Percentiles rank a stretch among this genome's conserved stretches.
phyloP scores from a whole-genome alignment of 2,113 vertebrate species.

The Anser brachyrhynchus region DNA sequence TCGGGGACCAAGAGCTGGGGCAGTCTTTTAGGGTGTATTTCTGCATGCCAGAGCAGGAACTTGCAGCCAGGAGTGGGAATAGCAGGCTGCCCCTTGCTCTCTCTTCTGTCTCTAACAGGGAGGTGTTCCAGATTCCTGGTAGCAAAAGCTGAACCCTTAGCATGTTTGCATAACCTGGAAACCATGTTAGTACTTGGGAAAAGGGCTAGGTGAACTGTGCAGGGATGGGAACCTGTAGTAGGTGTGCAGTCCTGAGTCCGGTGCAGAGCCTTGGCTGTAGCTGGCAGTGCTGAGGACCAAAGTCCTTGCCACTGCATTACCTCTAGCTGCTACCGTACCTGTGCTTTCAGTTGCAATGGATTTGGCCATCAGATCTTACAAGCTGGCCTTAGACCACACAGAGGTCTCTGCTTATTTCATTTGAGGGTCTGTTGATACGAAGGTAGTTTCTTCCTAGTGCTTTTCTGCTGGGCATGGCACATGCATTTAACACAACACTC shows the following conservation, averaged over 20 bases:
- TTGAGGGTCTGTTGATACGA: neutral
- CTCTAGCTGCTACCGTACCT: neutral
- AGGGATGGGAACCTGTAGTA: neutral
- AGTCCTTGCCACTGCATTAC: neutral
- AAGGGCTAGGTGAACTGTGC: neutral
- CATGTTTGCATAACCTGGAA: neutral
- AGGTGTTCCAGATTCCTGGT: neutral
- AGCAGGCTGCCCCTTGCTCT: neutral
- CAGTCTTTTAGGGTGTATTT: neutral
- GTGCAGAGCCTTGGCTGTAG: neutral
- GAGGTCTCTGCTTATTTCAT: neutral
- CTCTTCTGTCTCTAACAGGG: neutral
- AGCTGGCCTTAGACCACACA: neutral
- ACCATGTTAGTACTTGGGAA: neutral
- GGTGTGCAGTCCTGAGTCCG: neutral
- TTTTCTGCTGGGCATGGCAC: neutral
- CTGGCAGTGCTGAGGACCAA: neutral
- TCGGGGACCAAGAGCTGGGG: neutral
- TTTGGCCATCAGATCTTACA: neutral
- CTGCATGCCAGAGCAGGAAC: neutral
- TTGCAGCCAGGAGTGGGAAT: neutral
- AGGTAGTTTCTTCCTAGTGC: neutral
- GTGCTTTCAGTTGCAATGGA: neutral
- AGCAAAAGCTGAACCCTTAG: neutral
- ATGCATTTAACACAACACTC: neutral